phyloP scores from a whole-genome alignment of 53 echinoderm and acorn worm species.

The Hippasteria phrygiana region DNA sequence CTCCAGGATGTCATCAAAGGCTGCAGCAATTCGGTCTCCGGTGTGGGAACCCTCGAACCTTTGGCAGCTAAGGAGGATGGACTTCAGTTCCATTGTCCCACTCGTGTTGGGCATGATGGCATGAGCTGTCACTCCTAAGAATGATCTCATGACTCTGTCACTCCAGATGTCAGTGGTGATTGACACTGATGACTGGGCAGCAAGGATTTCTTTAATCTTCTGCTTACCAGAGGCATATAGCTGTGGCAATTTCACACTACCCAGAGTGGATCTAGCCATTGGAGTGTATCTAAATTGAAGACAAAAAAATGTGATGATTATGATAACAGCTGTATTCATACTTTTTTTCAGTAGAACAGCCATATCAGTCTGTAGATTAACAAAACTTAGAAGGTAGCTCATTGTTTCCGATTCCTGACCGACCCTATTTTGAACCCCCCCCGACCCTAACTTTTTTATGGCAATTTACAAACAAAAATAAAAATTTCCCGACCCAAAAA shows the following conservation, averaged over 20 bases:
- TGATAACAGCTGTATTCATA: too few relatives aligned
- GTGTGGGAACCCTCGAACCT: constrained; percentile 44
- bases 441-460: too few relatives aligned
- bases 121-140: constrained; percentile 62
- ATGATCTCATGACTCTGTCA: constrained; percentile 63
- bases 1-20: constrained; percentile 45
- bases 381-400: too few relatives aligned
- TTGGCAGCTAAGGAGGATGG: constrained; percentile 24
- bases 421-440: too few relatives aligned
- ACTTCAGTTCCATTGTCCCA: not conserved
- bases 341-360: too few relatives aligned
- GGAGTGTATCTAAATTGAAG: constrained; percentile 33
- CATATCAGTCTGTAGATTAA: too few relatives aligned
- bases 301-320: too few relatives aligned
- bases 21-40: constrained; percentile 17
- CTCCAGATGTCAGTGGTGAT: constrained; percentile 68
- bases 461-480: too few relatives aligned
- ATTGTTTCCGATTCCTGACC: too few relatives aligned
- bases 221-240: constrained; percentile 23
- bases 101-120: constrained; percentile 15
- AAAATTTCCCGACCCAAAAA: too few relatives aligned
- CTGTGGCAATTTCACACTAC: constrained; percentile 18
- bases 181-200: constrained; percentile 5
- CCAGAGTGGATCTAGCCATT: constrained; percentile 28
- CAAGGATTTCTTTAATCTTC: constrained; percentile 42